Evolutionary conservation across 2,797 vertebrate genomes (phyloP), one percentile per base, ranked within the genome.

Genomic region (Cyprinodon diabolis): DNA sequence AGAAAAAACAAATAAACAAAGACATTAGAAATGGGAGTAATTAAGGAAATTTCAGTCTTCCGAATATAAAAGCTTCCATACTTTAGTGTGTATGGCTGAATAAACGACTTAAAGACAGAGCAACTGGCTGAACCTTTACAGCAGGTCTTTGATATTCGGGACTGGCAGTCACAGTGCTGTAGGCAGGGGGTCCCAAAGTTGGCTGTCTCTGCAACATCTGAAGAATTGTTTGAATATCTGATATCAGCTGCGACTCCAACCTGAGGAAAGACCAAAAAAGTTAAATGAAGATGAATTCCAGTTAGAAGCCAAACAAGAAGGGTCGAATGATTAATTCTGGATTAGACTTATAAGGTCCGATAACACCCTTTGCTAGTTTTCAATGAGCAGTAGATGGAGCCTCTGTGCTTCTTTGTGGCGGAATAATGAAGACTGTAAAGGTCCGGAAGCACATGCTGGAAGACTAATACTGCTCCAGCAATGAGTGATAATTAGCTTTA

Each of bases 201-300:
- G 95, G 93, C 91, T 98, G 97, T 87, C 96, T 97, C 91, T 99
- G 98, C 75, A 99, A 92, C 80, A 99, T 93, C 91, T 97, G 97
- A 78, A 99, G 94, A 86, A 99, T 98, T 76, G 95, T 95, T 91
- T 99, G 98, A 85, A 99, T 97, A 62, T 99, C 98, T 69, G 97
- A 91, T 60, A 96, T 96, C 96, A 99, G 96, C 90, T 99, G 98
- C 77, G 96, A 96, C 94, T 99, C 98, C 83, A 99, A 94, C 92
- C 98, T 99, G 40, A 43, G 5, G 7, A 43, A 75, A 84, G 55
- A 75, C 68, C 15, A 68, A 86, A 3, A 78, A 25, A 21, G 74
- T 30, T 51, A 30, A 83, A 75, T 45, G 37, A 69, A 35, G 79
- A 76, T 54, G 54, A 40, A 54, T 70, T 74, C 72, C 35, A 73